Evolutionary conservation across 2,888 invertebrate species (phyloP), one percentile per base, ranked within the genome.

Genomic region (Augochlorella aurata): DNA sequence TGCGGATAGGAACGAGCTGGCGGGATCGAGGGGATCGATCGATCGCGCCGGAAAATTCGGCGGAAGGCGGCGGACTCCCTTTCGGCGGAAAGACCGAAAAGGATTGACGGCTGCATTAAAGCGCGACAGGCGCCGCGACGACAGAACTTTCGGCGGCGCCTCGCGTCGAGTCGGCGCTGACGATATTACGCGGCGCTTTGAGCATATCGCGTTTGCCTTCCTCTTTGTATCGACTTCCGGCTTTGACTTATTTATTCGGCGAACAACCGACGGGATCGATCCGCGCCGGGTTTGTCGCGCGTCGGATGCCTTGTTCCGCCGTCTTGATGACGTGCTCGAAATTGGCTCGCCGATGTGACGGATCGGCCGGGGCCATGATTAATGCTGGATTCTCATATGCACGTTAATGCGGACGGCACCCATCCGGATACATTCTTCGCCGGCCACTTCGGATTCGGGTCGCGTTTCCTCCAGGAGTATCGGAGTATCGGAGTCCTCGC

Each of bases 101-200:
- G 70, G 86, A 85, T 86, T 86, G 86, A 86, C 86, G 83, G 86
- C 79, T 86, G 74, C 85, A 86, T 86, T 86, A 86, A 86, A 86
- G 75, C 77, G 63, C 73, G 85, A 82, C 84, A 83, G 29, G 83
- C 66, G 83, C 80, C 74, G 69, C 63, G 79, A 77, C 65, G 45
- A 63, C 52, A 77, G 79, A 83, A 79, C 52, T 82, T 81, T 69
- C 63, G 63, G 63, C 58, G 79, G 52, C 58, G 79, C 3, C 38
- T 38, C 3, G 29, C 29, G 29, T 29, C 38, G 38, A 38, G 29
- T 29, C 38, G 38, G 38, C 0, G 58, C 58, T 68, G 78, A 67
- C 72, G 79, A 82, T 82, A 82, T 87, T 87, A 87, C 81, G 74
- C 73, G 86, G 72, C 79, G 74, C 77, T 84, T 82, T 81, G 83